Conservation (phyloP, 2,888 invertebrate genomes). For the Phengaris alcon region DNA sequence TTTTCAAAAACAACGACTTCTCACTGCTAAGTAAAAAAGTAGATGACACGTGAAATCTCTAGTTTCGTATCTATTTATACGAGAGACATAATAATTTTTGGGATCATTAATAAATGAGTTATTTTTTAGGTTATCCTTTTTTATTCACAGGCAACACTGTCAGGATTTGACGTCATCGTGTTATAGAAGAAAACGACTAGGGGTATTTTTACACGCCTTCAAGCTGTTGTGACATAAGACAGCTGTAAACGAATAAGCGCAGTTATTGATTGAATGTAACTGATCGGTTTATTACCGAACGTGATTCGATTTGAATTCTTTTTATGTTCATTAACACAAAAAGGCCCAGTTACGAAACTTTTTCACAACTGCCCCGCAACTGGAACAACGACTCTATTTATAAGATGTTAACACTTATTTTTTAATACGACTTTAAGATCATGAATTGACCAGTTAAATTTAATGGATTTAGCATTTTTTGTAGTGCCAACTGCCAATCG, state of each 20-base stretch:
- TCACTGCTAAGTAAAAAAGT: not conserved
- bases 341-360: constrained; percentile 16
- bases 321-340: constrained; percentile 28
- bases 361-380: not conserved
- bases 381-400: not conserved
- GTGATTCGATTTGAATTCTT: constrained; percentile 26
- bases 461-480: constrained; percentile 25
- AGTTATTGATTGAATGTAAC: constrained; percentile 26
- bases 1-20: constrained; percentile 2
- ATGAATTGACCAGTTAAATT: constrained; percentile 18
- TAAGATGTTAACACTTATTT: not conserved
- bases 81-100: too few species aligned
- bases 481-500: constrained; percentile 6
- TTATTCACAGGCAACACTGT: too few species aligned
- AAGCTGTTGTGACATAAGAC: not conserved
- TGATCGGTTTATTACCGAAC: constrained; percentile 26
- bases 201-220: not conserved
- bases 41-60: not conserved
- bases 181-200: not conserved
- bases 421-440: not conserved
- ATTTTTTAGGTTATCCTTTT: too few species aligned
- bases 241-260: constrained; percentile 1
- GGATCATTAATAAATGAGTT: too few species aligned
- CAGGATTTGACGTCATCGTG: too few species aligned
- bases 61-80: not conserved